A percentile compares a stretch with the other conserved stretches of the same genome.
These are phyloP conservation scores for Calephelis perditalis DNA, from an alignment of 2,888 invertebrate genomes.

Conservation along the genomic window DNA sequence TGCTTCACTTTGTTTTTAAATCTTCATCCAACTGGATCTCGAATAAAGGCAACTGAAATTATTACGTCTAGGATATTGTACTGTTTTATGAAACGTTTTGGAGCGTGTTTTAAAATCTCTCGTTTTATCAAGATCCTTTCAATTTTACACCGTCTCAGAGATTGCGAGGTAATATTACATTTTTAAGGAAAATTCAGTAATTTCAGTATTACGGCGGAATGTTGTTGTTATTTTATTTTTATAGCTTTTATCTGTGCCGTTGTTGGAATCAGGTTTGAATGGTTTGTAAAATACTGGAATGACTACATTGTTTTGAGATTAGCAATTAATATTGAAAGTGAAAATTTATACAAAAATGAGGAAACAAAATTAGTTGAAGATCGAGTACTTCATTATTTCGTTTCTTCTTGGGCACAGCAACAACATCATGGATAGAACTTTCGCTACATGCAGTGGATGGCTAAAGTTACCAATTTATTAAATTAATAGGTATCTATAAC, in stretches of 20 bases:
- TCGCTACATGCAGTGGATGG: too few relatives aligned
- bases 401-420: too few relatives aligned
- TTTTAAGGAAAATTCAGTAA: not conserved
- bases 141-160: conserved; percentile 18
- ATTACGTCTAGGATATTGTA: conserved; percentile 25
- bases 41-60: conserved; percentile 28
- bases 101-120: conserved; percentile 20
- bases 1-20: conserved; percentile 47
- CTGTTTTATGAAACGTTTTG: conserved; percentile 22
- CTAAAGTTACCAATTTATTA: too few relatives aligned
- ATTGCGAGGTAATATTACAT: conserved; percentile 8
- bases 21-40: conserved; percentile 38
- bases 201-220: not conserved
- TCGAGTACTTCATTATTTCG: too few relatives aligned
- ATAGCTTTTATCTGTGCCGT: not conserved
- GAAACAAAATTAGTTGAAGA: too few relatives aligned
- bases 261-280: not conserved
- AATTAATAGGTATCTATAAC: too few relatives aligned
- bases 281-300: too few relatives aligned
- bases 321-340: too few relatives aligned
- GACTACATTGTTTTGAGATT: too few relatives aligned
- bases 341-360: too few relatives aligned
- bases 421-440: too few relatives aligned
- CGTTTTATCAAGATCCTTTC: conserved; percentile 18
- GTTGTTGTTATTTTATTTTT: not conserved